Conservation (phyloP, 1,140 invertebrate species). For the Semibalanus balanoides region DNA sequence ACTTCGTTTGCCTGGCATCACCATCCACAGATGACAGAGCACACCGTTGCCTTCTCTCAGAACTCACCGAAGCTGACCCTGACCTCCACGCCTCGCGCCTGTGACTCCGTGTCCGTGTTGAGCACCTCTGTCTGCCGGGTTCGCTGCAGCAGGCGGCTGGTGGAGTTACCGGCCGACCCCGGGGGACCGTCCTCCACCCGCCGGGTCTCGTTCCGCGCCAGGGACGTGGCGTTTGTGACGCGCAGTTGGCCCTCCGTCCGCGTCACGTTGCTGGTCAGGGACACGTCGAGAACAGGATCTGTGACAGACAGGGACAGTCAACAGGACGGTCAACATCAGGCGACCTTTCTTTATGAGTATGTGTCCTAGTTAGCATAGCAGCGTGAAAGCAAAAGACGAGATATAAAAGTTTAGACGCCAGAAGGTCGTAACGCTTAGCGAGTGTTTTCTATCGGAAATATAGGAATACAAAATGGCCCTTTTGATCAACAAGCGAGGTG, state of each 20-base stretch:
- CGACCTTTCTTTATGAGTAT: too few relatives aligned
- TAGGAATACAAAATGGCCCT: too few relatives aligned
- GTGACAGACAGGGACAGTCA: neutral
- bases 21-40: too few relatives aligned
- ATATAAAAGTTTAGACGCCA: too few relatives aligned
- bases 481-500: too few relatives aligned
- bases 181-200: too few relatives aligned
- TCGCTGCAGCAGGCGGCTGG: neutral
- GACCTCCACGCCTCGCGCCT: neutral
- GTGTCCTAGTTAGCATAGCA: too few relatives aligned
- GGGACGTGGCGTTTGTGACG: neutral
- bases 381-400: too few relatives aligned
- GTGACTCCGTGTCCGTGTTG: neutral
- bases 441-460: too few relatives aligned
- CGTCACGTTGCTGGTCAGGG: neutral
- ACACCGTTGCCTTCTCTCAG: neutral
- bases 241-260: neutral
- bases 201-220: neutral
- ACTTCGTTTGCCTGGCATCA: too few relatives aligned
- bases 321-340: too few relatives aligned
- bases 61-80: neutral
- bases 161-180: neutral
- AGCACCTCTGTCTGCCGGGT: neutral
- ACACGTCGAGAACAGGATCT: neutral
- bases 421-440: too few relatives aligned